Conservation (phyloP, 2,113 vertebrate genomes). For the Panthera uncia region DNA sequence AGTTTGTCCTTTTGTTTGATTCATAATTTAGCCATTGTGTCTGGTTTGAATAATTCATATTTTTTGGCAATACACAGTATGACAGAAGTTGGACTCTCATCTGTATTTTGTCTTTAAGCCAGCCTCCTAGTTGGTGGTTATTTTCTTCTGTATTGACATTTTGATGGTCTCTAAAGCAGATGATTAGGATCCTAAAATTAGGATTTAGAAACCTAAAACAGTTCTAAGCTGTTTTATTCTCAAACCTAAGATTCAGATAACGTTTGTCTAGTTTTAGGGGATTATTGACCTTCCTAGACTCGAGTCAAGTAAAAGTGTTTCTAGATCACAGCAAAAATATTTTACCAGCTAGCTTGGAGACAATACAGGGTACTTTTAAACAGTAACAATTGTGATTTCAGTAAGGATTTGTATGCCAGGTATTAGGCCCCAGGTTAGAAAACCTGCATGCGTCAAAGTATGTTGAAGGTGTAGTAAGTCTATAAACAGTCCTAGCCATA, state of each 20-base stretch:
- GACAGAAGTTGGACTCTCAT: neutral
- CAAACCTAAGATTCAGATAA: neutral
- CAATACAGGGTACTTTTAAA: neutral
- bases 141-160: neutral
- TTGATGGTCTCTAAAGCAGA: neutral
- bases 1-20: slow-evolving; percentile 68
- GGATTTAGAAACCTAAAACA: neutral
- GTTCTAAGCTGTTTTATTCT: neutral
- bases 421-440: neutral
- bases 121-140: neutral
- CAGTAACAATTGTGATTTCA: neutral
- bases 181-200: neutral
- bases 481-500: neutral
- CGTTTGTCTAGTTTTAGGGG: neutral
- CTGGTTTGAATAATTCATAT: slow-evolving; percentile 4
- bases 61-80: neutral
- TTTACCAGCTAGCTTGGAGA: neutral
- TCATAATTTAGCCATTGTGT: slow-evolving; percentile 41
- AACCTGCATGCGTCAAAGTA: neutral
- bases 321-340: neutral
- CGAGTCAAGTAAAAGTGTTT: neutral
- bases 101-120: slow-evolving; percentile 5
- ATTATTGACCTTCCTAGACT: neutral
- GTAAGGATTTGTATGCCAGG: neutral
- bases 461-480: neutral